Evolutionary conservation across 2,888 invertebrate species (phyloP).

Genomic region (Leptothorax acervorum): DNA sequence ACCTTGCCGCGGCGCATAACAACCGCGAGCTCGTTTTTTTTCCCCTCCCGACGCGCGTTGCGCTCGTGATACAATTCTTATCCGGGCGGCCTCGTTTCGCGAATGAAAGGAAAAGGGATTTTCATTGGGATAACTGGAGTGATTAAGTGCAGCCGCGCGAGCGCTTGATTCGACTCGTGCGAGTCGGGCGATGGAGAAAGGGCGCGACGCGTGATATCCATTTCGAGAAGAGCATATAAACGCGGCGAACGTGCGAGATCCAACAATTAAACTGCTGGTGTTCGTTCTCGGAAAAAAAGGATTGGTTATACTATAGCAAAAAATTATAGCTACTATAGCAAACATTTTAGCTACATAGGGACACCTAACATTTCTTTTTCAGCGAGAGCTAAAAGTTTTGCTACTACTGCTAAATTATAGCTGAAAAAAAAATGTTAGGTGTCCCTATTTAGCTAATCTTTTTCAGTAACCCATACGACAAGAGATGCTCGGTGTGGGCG

Average conservation of each 20-base stretch:
- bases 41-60: background rate
- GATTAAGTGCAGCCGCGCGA: background rate
- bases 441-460: too few relatives aligned
- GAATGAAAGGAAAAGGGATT: conserved; percentile 45
- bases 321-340: too few relatives aligned
- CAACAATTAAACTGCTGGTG: too few relatives aligned
- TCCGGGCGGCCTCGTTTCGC: conserved; percentile 40
- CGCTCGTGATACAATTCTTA: conserved; percentile 36
- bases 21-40: conserved; percentile 39
- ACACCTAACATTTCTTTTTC: too few relatives aligned
- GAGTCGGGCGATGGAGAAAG: background rate
- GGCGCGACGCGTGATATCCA: background rate
- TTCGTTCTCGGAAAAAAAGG: too few relatives aligned
- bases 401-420: too few relatives aligned
- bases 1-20: conserved; percentile 66
- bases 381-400: too few relatives aligned
- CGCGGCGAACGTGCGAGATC: too few relatives aligned
- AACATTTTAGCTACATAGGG: too few relatives aligned
- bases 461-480: too few relatives aligned
- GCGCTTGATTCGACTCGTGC: background rate
- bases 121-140: conserved; percentile 18
- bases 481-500: background rate
- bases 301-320: too few relatives aligned
- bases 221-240: background rate
- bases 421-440: too few relatives aligned